Evolutionary conservation across 2,113 vertebrate genomes (phyloP), one percentile per base, ranked within the genome.

Genomic region (Atlantisia rogersi): DNA sequence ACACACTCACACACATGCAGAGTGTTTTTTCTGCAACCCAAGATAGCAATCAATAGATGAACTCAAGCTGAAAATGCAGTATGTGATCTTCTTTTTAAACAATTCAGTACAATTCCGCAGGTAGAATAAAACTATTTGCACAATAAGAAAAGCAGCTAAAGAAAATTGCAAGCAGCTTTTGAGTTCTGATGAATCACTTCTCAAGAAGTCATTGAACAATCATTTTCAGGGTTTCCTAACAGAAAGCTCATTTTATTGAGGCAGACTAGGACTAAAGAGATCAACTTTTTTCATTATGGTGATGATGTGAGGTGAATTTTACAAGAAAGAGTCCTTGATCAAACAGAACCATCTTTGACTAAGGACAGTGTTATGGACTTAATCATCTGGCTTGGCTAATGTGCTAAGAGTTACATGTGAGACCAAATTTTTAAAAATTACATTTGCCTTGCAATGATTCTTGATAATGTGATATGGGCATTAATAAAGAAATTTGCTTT

Each of bases 41-140:
- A 90, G 55, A 81, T 20, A 93, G 25, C 78, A 89, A 71, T 89
- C 83, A 58, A 10, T 64, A 60, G 12, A 56, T 65, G 63, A 91
- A 77, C 40, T 96, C 74, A 79, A 87, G 65, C 75, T 85, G 78
- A 89, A 97, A 94, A 90, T 85, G 67, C 21, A 50, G 40, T 59
- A 35, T 89, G 70, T 74, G 0, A 0, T 68, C 65, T 67, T 50
- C 39, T 86, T 65, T 84, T 77, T 52, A 87, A 93, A 69, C 25
- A 86, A 28, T 94, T 87, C 62, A 50, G 24, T 58, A 21, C 5
- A 4, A 19, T 62, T 84, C 22, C 24, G 86, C 65, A 68, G 59
- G 26, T 7, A 77, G 37, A 76, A 82, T 44, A 88, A 68, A 79
- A 48, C 29, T 71, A 42, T 86, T 88, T 82, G 28, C 6, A 20